These are phyloP conservation scores for Ichneumoninae sp. DNA, from an alignment of 2,888 invertebrate genomes.

Conservation along the genomic window DNA sequence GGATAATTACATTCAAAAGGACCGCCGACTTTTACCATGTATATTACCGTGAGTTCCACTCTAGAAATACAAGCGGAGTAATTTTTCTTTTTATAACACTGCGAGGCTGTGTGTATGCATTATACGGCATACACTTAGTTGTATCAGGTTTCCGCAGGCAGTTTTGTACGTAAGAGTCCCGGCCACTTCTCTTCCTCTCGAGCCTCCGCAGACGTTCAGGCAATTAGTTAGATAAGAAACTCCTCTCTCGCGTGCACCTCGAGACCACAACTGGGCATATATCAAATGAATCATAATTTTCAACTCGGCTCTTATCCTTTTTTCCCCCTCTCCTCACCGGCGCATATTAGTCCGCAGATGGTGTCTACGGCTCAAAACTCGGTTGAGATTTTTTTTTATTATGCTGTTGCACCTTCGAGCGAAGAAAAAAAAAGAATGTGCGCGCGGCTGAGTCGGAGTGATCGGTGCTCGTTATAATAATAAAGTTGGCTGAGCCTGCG, in stretches of 20 bases:
- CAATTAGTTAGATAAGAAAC: constrained; percentile 64
- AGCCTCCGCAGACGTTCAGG: constrained; percentile 46
- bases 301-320: constrained; percentile 25
- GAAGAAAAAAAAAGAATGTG: constrained; percentile 1
- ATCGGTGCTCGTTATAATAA: constrained; percentile 41
- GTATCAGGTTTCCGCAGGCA: constrained; percentile 55
- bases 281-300: constrained; percentile 64
- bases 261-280: constrained; percentile 41
- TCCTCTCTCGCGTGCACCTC: constrained; percentile 51
- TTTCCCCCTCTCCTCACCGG: neutral
- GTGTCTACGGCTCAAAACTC: constrained; percentile 22
- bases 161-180: neutral
- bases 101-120: constrained; percentile 8
- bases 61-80: constrained; percentile 7
- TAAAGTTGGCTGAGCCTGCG: constrained; percentile 18
- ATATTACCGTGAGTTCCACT: neutral
- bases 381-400: constrained; percentile 28
- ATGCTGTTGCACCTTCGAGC: constrained; percentile 4
- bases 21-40: constrained; percentile 13
- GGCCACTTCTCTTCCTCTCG: constrained; percentile 2
- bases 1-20: constrained; percentile 46
- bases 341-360: constrained; percentile 28
- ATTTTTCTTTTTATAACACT: constrained; percentile 21
- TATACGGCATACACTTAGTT: neutral
- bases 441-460: constrained; percentile 1